Conservation (phyloP, 2,797 vertebrate species). For the Myotis pilosus region DNA sequence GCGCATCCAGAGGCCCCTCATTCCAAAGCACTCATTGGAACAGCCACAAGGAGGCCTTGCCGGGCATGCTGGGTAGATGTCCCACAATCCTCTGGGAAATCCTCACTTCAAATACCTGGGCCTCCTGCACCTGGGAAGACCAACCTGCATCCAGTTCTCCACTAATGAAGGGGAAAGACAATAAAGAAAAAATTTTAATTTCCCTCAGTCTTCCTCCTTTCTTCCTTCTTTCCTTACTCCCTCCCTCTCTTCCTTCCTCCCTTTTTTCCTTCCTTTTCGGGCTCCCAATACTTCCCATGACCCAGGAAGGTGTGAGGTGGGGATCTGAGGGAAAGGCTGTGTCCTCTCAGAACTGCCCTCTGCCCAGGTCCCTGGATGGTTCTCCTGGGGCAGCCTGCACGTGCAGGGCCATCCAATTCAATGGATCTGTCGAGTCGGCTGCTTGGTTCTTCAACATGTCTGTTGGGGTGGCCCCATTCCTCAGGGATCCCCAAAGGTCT, state of each 20-base stretch:
- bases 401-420: accelerated
- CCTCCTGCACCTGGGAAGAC: too few relatives aligned
- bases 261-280: accelerated
- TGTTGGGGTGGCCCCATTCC: too few relatives aligned
- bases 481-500: neutral
- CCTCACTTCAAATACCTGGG: too few relatives aligned
- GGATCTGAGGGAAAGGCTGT: neutral
- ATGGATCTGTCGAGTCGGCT: neutral
- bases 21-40: neutral
- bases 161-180: neutral
- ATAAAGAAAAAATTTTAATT: neutral
- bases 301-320: neutral
- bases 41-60: too few relatives aligned
- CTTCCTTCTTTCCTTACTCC: too few relatives aligned
- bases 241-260: too few relatives aligned
- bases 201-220: too few relatives aligned
- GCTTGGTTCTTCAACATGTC: neutral
- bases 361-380: accelerated
- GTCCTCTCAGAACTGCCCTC: neutral
- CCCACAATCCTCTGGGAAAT: too few relatives aligned
- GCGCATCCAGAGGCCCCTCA: too few relatives aligned
- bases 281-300: neutral
- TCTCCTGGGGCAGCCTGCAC: neutral
- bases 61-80: too few relatives aligned
- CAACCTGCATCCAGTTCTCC: too few relatives aligned